Conservation (phyloP, 2,797 vertebrate species). For the Sebastolobus altivelis region DNA sequence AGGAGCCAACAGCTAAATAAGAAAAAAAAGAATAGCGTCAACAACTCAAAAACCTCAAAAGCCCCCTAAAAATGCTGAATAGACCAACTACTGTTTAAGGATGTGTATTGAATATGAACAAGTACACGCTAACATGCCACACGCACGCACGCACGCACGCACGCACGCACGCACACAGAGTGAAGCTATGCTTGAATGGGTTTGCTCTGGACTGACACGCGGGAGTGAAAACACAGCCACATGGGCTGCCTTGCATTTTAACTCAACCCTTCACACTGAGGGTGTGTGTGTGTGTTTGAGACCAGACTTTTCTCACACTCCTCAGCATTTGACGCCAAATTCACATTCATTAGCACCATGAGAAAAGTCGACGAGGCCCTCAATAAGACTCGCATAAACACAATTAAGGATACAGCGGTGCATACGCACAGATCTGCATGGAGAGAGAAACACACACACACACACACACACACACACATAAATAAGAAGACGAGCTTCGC, state of each 20-base stretch:
- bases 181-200: constrained; percentile 26
- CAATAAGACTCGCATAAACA: constrained; percentile 23
- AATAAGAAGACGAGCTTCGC: background rate
- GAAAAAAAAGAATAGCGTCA: constrained; percentile 3
- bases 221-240: constrained; percentile 52
- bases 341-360: constrained; percentile 57
- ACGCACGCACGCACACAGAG: background rate
- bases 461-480: constrained; percentile 1
- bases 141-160: background rate
- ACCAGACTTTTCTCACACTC: constrained; percentile 55
- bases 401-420: background rate
- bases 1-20: constrained; percentile 1
- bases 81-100: constrained; percentile 1
- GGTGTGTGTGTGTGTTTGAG: constrained; percentile 3
- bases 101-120: constrained; percentile 39
- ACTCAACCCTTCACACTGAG: constrained; percentile 33
- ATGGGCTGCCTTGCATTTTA: constrained; percentile 38
- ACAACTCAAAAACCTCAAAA: constrained; percentile 35
- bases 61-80: constrained; percentile 22
- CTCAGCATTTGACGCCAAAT: constrained; percentile 52
- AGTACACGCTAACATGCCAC: background rate
- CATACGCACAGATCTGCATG: background rate
- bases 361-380: constrained; percentile 43
- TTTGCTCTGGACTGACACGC: constrained; percentile 41
- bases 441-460: background rate